Evolutionary conservation across 1,140 invertebrate species (phyloP), one percentile per base, ranked within the genome.

Genomic region (Antheraea mylitta): DNA sequence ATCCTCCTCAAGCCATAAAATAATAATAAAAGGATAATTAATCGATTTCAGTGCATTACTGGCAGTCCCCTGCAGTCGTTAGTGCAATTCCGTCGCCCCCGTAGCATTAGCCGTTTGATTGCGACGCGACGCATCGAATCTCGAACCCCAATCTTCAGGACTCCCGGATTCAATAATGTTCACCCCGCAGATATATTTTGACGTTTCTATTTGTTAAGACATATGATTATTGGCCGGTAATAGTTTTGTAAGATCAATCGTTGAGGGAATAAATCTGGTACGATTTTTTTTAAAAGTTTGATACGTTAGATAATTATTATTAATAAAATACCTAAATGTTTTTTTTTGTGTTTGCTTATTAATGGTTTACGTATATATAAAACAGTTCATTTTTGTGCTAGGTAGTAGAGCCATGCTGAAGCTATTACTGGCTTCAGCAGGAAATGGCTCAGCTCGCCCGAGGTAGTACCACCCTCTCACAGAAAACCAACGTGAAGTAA

Each of bases 11-110:
- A 73, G 79, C 85, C 82, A 91, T 91, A 87, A 90, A 89, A 87
- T 87, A 86, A 90, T 89, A 91, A 90, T 90, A 89, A 89, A 90
- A 77, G 85, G 84, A 86, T 87, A 89, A 89, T 89, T 89, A 90
- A 87, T 87, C 79, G 85, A 88, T 87, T 85, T 82, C 79, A 83
- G 81, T 90, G 82, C 89, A 90, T 91, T 91, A 91, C 78, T 67
- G 66, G 72, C 73, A 74, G 73, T 67, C 80, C 78, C 71, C 66
- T 72, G 60, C n/a, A 42, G 68, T 73, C 76, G 79, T 80, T 83
- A 83, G 74, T 75, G 72, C 69, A 74, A 75, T 78, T 72, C 64
- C 70, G 62, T 69, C 74, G 75, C 78, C 82, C 83, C 82, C 73
- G 66, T 68, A 72, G 72, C 80, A 87, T 87, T 86, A 88, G 83